Conservation (phyloP, 2,113 vertebrate genomes). For the Circaetus gallicus region DNA sequence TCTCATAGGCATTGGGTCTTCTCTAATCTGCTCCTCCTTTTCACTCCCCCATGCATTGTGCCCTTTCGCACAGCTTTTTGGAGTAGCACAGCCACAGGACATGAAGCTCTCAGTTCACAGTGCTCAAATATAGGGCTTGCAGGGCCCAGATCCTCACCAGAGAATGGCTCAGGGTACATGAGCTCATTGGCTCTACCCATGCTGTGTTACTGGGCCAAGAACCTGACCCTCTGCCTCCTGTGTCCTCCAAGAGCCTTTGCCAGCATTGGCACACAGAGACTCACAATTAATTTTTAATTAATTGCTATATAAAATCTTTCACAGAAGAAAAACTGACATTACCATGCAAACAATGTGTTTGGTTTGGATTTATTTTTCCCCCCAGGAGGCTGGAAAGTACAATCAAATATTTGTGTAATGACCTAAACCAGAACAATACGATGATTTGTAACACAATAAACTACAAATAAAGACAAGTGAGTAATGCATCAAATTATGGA, state of each 20-base stretch:
- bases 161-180: too few species aligned
- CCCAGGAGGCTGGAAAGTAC: neutral
- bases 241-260: neutral
- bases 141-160: neutral
- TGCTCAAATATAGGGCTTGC: neutral
- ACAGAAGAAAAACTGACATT: neutral
- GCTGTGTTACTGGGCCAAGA: neutral
- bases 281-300: neutral
- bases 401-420: neutral
- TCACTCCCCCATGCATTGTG: rapidly evolving
- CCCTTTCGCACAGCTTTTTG: too few species aligned
- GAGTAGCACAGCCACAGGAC: neutral
- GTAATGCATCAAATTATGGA: neutral
- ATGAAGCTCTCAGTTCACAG: rapidly evolving
- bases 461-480: neutral
- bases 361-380: neutral
- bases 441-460: neutral
- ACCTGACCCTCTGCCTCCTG: neutral
- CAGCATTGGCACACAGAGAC: neutral
- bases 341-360: neutral
- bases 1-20: neutral
- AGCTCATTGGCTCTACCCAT: neutral
- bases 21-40: neutral
- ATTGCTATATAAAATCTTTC: neutral
- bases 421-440: neutral